phyloP scores from a whole-genome alignment of 2,888 invertebrate species.

The Phyllotreta cruciferae region DNA sequence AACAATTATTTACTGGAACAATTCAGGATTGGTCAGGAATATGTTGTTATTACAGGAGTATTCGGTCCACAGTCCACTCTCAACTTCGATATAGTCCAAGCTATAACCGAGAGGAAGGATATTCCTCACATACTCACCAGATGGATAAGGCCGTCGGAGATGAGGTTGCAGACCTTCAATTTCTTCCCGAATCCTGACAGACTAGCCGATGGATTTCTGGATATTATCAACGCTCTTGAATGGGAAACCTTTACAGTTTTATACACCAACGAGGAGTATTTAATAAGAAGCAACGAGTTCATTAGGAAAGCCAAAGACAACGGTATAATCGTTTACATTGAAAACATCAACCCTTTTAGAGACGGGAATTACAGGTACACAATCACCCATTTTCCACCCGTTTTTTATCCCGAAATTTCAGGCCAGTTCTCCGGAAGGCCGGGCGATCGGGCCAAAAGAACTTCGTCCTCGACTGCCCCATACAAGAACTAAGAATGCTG shows the following conservation, averaged over 20 bases:
- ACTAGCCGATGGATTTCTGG: constrained; percentile 47
- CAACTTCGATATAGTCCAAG: constrained; percentile 30
- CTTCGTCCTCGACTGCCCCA: constrained; percentile 64
- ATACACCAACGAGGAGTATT: constrained; percentile 66
- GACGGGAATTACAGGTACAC: constrained; percentile 64
- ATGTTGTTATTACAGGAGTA: constrained; percentile 11
- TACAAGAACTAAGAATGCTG: constrained; percentile 60
- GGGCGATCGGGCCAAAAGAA: constrained; percentile 60
- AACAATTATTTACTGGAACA: neutral
- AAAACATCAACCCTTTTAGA: constrained; percentile 55
- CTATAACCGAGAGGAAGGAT: constrained; percentile 29
- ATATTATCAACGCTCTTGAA: constrained; percentile 61
- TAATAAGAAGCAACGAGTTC: constrained; percentile 63
- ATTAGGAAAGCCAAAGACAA: constrained; percentile 59
- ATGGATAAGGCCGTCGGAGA: constrained; percentile 26
- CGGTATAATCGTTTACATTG: constrained; percentile 55
- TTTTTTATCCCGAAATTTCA: constrained; percentile 30
- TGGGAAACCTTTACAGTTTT: constrained; percentile 68
- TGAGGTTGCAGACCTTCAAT: constrained; percentile 60
- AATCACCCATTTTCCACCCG: neutral
- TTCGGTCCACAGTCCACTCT: constrained; percentile 32
- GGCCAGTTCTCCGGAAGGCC: constrained; percentile 60
- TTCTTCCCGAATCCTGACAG: constrained; percentile 65
- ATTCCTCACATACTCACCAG: constrained; percentile 34
- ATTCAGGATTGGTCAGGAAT: neutral